Evolutionary conservation across 2,888 invertebrate species (phyloP).

Genomic region (Alviniconcha strummeri): DNA sequence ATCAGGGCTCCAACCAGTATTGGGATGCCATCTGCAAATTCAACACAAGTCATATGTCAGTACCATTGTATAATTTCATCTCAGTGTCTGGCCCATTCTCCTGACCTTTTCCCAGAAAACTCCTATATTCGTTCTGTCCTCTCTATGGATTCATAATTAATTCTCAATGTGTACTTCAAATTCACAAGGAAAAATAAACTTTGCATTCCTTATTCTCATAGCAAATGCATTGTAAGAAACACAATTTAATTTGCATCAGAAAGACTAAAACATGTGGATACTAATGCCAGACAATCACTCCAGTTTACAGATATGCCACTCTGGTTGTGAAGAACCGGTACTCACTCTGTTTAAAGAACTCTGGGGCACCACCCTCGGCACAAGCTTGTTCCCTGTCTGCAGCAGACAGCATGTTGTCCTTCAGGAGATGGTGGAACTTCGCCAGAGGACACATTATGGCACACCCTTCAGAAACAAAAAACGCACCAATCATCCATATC

Average conservation of each 20-base stretch:
- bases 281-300: background rate
- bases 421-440: constrained; percentile 18
- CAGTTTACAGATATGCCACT: background rate
- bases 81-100: too few relatives aligned
- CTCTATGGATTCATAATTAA: too few relatives aligned
- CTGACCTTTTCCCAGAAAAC: background rate
- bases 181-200: background rate
- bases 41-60: too few relatives aligned
- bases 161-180: too few relatives aligned
- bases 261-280: background rate
- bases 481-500: background rate
- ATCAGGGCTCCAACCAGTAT: constrained; percentile 26
- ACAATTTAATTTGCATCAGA: background rate
- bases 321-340: background rate
- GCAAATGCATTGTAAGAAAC: background rate
- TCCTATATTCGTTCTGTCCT: too few relatives aligned
- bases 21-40: constrained; percentile 1
- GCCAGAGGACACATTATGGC: constrained; percentile 17
- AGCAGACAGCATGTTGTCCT: constrained; percentile 9
- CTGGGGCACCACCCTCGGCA: background rate
- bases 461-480: constrained; percentile 6
- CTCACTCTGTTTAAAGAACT: constrained; percentile 22
- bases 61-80: too few relatives aligned
- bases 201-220: too few relatives aligned
- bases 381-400: constrained; percentile 14